Base-by-base conservation (phyloP, 2,113 vertebrate genomes). In the Regulus satrapa region DNA sequence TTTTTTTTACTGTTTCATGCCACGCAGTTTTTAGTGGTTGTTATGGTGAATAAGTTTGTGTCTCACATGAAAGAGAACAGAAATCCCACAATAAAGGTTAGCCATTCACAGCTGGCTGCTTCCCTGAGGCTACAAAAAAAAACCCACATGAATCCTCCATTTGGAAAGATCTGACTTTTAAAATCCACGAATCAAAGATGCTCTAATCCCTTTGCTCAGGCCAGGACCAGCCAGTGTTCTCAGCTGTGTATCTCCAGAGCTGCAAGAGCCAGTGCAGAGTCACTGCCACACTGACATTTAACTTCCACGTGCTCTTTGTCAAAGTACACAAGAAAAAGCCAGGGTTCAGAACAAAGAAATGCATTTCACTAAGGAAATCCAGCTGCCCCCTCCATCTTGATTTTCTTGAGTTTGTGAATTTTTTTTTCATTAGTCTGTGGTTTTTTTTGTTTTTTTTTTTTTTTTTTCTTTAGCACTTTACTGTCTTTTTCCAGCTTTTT, bases 51-150 rank as follows among this genome's bases (percentile, higher is more conserved):
- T 92, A 88, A 85, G 66, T 94, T 94, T 77, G 67, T 80, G 31
- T 92, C 66, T 86, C 64, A 88, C 87, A 58, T 24, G 69, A n/a
- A 74, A 63, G 58, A 89, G 41, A 82, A 67, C 29, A 88, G 73
- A 94, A 94, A 94, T 88, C 72, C 93, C 89, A 92, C 67, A 84
- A 80, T 49, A 96, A 88, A 94, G 79, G 83, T 94, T 66, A 88
- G 31, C 72, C 45, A n/a, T 48, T 80, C 75, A 77, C 63, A 91
- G 86, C 68, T 86, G 68, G 23, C 63, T 83, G 41, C 76, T 95
- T 95, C 93, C 51, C 75, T 2, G 6, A 58, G 80, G 76, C 76
- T 89, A 34, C 58, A 68, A 56, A 83, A 82, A n/a, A n/a, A n/a
- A n/a, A n/a, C n/a, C 16, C 75, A 49, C 41, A 71, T 1, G 8